Conservation (phyloP, 2,888 invertebrate species). For the Parthenolecanium corni region DNA sequence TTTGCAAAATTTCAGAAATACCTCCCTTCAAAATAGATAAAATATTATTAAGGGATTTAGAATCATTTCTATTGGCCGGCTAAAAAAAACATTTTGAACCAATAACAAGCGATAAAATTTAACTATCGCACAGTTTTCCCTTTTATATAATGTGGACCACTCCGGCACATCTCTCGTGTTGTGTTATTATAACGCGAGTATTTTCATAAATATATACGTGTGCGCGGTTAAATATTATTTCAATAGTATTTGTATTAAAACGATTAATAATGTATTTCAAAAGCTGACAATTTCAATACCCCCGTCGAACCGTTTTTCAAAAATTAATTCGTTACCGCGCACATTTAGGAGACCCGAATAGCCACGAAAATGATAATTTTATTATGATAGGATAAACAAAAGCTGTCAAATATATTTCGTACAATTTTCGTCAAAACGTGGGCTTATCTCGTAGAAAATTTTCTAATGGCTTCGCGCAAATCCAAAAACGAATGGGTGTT, state of each 20-base stretch:
- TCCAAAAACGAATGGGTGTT: neutral
- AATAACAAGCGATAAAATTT: conserved; percentile 27
- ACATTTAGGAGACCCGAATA: neutral
- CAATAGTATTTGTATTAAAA: conserved; percentile 28
- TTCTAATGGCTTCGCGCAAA: neutral
- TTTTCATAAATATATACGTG: neutral
- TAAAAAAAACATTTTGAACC: conserved; percentile 24
- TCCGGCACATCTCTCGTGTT: too few relatives aligned
- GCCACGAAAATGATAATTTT: neutral
- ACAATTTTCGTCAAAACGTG: too few relatives aligned
- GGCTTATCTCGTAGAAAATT: too few relatives aligned
- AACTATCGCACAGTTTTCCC: conserved; percentile 20
- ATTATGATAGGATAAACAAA: conserved; percentile 12
- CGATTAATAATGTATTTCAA: conserved; percentile 27
- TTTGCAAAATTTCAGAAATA: conserved; percentile 16
- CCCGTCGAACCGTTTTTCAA: conserved; percentile 23
- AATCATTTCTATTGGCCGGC: conserved; percentile 23
- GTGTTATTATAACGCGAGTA: too few relatives aligned
- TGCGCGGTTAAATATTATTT: conserved; percentile 24
- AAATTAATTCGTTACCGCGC: conserved; percentile 19
- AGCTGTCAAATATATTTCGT: conserved; percentile 18
- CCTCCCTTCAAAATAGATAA: conserved; percentile 9
- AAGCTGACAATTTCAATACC: conserved; percentile 27
- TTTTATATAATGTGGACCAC: neutral
- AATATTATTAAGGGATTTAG: conserved; percentile 24